Evolutionary conservation across 2,888 invertebrate species (phyloP).

Genomic region (Hoplodrina ambigua): DNA sequence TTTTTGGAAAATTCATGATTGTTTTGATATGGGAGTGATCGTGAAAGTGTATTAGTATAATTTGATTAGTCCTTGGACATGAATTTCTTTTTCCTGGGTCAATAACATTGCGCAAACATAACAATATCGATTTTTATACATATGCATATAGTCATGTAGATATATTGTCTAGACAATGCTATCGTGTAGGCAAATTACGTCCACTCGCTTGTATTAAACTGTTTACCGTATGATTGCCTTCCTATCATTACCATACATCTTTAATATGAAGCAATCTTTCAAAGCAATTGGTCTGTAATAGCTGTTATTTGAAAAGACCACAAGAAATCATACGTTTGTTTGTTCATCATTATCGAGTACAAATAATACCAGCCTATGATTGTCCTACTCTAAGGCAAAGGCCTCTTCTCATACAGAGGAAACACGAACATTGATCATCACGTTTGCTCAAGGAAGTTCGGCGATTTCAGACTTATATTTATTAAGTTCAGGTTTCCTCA

Average conservation of each 20-base stretch:
- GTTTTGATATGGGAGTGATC: neutral
- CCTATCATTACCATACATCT: conserved; percentile 23
- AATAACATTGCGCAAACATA: conserved; percentile 26
- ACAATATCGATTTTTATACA: conserved; percentile 33
- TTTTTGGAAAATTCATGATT: conserved; percentile 5
- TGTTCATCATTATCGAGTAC: conserved; percentile 16
- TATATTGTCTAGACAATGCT: conserved; percentile 35
- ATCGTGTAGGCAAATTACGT: conserved; percentile 26
- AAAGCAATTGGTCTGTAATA: conserved; percentile 14
- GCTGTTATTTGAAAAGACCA: conserved; percentile 13
- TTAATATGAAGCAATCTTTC: conserved; percentile 28
- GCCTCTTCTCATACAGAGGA: no score
- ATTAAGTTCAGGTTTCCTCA: no score
- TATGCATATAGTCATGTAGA: conserved; percentile 4
- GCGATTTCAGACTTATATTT: no score
- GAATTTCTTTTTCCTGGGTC: conserved; percentile 11
- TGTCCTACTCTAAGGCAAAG: no score
- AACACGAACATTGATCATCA: no score
- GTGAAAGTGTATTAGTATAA: conserved; percentile 3
- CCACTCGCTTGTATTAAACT: conserved; percentile 20
- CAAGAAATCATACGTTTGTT: conserved; percentile 21
- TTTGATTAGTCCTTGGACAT: neutral
- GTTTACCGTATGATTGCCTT: conserved; percentile 26
- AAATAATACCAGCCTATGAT: neutral
- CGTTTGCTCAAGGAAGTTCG: no score